phyloP scores from a whole-genome alignment of 2,888 invertebrate species.

The Myopa testacea region DNA sequence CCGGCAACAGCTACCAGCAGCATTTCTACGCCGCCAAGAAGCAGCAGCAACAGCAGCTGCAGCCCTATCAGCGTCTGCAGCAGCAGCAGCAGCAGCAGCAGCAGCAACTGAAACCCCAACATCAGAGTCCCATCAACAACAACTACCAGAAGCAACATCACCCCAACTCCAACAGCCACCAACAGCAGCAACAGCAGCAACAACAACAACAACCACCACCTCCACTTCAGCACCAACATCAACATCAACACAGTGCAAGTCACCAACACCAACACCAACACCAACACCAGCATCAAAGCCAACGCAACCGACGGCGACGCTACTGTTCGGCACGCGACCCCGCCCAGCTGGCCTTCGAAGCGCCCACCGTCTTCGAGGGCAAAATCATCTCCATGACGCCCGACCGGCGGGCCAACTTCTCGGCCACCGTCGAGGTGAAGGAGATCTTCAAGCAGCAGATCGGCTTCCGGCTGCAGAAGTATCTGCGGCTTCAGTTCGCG shows the following conservation, averaged over 20 bases:
- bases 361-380: slow-evolving; percentile 76
- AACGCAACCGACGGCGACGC: slow-evolving; percentile 58
- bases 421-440: slow-evolving; percentile 76
- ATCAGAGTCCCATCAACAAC: slow-evolving; percentile 31
- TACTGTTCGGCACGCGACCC: slow-evolving; percentile 75
- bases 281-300: slow-evolving; percentile 43
- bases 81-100: slow-evolving; percentile 44
- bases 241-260: slow-evolving; percentile 35
- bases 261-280: slow-evolving; percentile 49
- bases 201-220: slow-evolving; percentile 45
- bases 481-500: slow-evolving; percentile 65
- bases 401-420: slow-evolving; percentile 72
- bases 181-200: slow-evolving; percentile 50
- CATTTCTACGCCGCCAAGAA: slow-evolving; percentile 39
- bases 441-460: slow-evolving; percentile 74
- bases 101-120: slow-evolving; percentile 42
- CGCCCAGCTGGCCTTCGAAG: slow-evolving; percentile 74
- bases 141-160: slow-evolving; percentile 24
- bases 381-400: slow-evolving; percentile 75
- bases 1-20: slow-evolving; percentile 46
- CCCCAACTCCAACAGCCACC: slow-evolving; percentile 36
- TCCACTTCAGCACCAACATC: slow-evolving; percentile 40
- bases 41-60: slow-evolving; percentile 44
- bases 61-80: slow-evolving; percentile 43
- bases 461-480: slow-evolving; percentile 63